Percentiles rank a stretch among this genome's conserved stretches.
Evolutionary conservation across 2,113 vertebrate genomes (phyloP).

Genomic region (Rhineura floridana): DNA sequence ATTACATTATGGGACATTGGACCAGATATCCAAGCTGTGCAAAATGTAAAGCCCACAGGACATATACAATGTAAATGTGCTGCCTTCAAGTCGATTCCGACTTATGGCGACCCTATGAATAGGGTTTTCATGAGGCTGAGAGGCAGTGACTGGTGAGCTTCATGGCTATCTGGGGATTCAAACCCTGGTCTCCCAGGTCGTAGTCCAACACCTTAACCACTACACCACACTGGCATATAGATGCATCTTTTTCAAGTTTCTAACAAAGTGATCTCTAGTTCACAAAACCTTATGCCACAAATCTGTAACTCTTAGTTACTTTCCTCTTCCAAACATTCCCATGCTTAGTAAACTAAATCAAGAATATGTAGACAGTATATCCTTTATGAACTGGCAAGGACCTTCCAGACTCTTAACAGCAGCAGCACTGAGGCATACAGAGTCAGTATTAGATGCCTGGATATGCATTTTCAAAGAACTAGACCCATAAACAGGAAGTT

Average conservation of each 20-base stretch:
- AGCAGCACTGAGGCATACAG: not conserved
- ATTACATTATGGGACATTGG: not conserved
- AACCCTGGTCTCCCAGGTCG: no score
- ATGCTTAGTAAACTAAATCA: not conserved
- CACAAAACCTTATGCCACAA: not conserved
- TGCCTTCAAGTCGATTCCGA: no score
- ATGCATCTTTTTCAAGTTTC: not conserved
- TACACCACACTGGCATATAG: no score
- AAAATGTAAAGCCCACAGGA: not conserved
- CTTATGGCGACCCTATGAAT: no score
- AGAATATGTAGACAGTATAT: not conserved
- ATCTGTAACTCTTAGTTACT: not conserved
- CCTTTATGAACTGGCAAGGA: not conserved
- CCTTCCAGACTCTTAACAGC: not conserved
- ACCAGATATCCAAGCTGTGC: not conserved
- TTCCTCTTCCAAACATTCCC: not conserved
- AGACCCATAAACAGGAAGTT: not conserved
- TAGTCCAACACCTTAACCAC: no score
- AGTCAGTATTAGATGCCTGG: not conserved
- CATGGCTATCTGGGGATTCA: no score
- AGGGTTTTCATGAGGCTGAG: no score
- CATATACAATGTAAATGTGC: no score
- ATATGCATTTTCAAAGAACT: not conserved
- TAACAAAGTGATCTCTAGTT: not conserved
- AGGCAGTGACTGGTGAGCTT: no score